phyloP scores from a whole-genome alignment of 64 coral and sea anemone species.

The Porites lutea region DNA sequence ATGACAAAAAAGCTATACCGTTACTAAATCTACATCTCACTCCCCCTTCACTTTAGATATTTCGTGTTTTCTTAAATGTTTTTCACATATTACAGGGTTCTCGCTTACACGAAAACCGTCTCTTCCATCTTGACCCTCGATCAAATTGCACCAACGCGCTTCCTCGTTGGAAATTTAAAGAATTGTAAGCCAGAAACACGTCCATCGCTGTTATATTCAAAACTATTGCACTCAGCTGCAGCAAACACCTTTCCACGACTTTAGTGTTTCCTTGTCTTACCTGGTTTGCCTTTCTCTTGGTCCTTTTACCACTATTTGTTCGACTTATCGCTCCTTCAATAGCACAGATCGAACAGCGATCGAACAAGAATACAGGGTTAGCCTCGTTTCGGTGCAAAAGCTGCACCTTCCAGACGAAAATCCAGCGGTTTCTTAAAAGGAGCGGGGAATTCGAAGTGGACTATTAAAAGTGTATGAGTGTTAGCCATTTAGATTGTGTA shows the following conservation, averaged over 20 bases:
- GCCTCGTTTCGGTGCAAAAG: conserved; percentile 12
- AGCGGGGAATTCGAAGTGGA: conserved; percentile 45
- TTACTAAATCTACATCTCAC: conserved; percentile 1
- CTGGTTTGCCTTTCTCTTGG: neutral
- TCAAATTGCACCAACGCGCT: conserved; percentile 18
- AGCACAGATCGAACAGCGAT: neutral
- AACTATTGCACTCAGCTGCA: conserved; percentile 44
- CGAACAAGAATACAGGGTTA: conserved; percentile 9
- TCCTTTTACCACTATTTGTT: conserved; percentile 8
- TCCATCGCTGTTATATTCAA: conserved; percentile 57
- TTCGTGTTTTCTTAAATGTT: conserved; percentile 5
- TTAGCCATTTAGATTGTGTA: too few species aligned
- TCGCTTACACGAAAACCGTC: conserved; percentile 44
- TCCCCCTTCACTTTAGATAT: neutral
- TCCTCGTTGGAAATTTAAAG: conserved; percentile 46
- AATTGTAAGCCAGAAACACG: conserved; percentile 8
- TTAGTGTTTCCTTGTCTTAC: conserved; percentile 32
- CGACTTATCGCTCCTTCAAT: neutral
- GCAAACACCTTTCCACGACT: conserved; percentile 42
- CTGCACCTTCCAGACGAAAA: conserved; percentile 12
- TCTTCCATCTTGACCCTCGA: conserved; percentile 25
- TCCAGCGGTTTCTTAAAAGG: conserved; percentile 35
- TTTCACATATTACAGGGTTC: conserved; percentile 19
- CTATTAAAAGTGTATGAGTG: too few species aligned
- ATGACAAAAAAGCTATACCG: conserved; percentile 21